These are phyloP conservation scores for Uloborus diversus DNA, from an alignment of 1,140 invertebrate genomes.

Conservation along the genomic window DNA sequence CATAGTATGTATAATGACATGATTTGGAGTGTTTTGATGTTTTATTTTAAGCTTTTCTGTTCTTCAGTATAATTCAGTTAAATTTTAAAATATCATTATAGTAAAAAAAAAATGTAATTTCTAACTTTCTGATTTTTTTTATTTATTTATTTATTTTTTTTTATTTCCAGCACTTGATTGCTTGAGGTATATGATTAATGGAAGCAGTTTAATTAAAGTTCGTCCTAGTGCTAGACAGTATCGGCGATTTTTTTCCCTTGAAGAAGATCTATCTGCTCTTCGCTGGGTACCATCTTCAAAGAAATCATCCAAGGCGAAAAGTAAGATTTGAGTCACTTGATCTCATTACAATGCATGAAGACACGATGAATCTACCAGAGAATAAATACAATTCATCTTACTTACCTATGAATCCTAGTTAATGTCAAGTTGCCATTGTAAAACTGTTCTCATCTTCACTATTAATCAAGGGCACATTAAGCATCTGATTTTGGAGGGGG, in stretches of 20 bases:
- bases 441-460: too few relatives aligned
- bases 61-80: too few relatives aligned
- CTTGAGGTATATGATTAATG: constrained; percentile 72
- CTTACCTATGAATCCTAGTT: neutral
- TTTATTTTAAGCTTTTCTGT: too few relatives aligned
- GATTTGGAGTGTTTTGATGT: too few relatives aligned
- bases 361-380: neutral
- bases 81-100: too few relatives aligned
- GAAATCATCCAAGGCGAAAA: constrained; percentile 73
- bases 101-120: too few relatives aligned
- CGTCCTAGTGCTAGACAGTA: constrained; percentile 73
- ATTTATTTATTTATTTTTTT: too few relatives aligned
- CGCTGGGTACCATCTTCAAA: constrained; percentile 74
- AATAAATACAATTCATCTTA: too few relatives aligned
- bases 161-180: constrained; percentile 71
- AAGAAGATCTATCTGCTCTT: constrained; percentile 71
- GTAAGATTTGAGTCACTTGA: constrained; percentile 66
- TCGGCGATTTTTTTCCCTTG: constrained; percentile 71
- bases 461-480: too few relatives aligned
- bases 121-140: too few relatives aligned
- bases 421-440: neutral
- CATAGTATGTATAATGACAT: too few relatives aligned
- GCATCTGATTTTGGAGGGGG: too few relatives aligned
- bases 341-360: neutral
- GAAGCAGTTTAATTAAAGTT: constrained; percentile 72